phyloP scores from a whole-genome alignment of 2,888 invertebrate genomes.

The Drosophila birchii region DNA sequence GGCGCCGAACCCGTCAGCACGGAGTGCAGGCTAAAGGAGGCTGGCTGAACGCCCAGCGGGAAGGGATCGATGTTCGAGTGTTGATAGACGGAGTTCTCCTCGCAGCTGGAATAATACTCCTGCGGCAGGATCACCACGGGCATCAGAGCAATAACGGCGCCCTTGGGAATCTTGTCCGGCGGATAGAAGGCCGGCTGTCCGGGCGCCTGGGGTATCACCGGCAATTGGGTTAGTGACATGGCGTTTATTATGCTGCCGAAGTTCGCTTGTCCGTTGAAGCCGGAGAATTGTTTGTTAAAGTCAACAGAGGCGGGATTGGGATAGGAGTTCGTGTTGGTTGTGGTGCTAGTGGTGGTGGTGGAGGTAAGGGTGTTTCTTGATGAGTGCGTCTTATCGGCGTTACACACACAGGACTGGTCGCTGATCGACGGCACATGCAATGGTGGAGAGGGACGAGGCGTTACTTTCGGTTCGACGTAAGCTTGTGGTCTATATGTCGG shows the following conservation, averaged over 20 bases:
- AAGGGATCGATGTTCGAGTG: slow-evolving; percentile 71
- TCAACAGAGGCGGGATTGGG: slow-evolving; percentile 71
- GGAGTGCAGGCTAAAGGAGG: slow-evolving; percentile 75
- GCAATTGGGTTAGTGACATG: slow-evolving; percentile 83
- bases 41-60: slow-evolving; percentile 82
- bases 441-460: slow-evolving; percentile 75
- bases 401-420: slow-evolving; percentile 76
- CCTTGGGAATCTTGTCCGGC: slow-evolving; percentile 86
- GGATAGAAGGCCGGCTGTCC: slow-evolving; percentile 83
- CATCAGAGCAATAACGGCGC: slow-evolving; percentile 88
- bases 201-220: slow-evolving; percentile 82
- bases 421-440: slow-evolving; percentile 70
- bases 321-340: slow-evolving; percentile 55
- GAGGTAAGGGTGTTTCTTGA: slow-evolving; percentile 64
- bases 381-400: slow-evolving; percentile 76
- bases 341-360: slow-evolving; percentile 61
- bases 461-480: slow-evolving; percentile 68
- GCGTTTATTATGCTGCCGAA: slow-evolving; percentile 82
- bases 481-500: slow-evolving; percentile 10
- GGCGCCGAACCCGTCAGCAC: slow-evolving; percentile 73
- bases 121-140: slow-evolving; percentile 90
- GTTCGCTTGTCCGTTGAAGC: slow-evolving; percentile 74
- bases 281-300: slow-evolving; percentile 76
- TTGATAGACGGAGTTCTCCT: slow-evolving; percentile 68
- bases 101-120: slow-evolving; percentile 86